Evolutionary conservation across 2,797 vertebrate genomes (phyloP).

Genomic region (Chloroceryle amazona): DNA sequence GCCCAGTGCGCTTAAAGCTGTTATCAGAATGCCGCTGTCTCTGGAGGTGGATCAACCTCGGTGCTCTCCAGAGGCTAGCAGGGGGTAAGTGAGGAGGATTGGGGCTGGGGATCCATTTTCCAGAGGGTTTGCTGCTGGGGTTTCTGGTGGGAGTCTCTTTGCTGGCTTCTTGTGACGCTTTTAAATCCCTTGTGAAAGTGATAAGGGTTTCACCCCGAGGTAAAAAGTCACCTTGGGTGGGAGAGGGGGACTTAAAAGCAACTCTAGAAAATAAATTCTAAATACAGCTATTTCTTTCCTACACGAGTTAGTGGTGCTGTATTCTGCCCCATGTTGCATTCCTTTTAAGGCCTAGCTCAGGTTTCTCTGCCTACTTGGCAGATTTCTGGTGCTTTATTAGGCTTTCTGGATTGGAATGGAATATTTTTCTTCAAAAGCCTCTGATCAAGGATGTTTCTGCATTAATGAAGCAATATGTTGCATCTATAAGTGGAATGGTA

Average conservation of each 20-base stretch:
- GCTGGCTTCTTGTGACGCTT: not conserved
- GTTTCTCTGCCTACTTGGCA: not conserved
- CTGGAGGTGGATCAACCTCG: fast-evolving
- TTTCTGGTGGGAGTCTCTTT: not conserved
- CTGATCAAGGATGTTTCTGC: not conserved
- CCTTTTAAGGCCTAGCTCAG: not conserved
- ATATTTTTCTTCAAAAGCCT: not conserved
- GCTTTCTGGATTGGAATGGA: not conserved
- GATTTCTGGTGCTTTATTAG: not conserved
- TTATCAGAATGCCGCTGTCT: fast-evolving
- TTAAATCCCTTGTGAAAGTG: not conserved
- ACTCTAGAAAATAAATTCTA: not conserved
- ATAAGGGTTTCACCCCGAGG: not conserved
- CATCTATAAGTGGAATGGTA: not conserved
- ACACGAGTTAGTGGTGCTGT: not conserved
- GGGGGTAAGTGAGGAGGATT: not conserved
- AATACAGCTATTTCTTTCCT: not conserved
- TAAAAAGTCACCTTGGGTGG: not conserved
- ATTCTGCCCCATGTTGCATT: not conserved
- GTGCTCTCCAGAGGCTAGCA: not conserved
- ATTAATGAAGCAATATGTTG: not conserved
- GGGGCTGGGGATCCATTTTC: fast-evolving
- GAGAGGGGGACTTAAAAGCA: not conserved
- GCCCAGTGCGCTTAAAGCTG: fast-evolving
- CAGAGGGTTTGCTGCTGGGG: not conserved